These are phyloP conservation scores for Wiebesia pumilae DNA, from an alignment of 1,140 invertebrate species.

Conservation along the genomic window DNA sequence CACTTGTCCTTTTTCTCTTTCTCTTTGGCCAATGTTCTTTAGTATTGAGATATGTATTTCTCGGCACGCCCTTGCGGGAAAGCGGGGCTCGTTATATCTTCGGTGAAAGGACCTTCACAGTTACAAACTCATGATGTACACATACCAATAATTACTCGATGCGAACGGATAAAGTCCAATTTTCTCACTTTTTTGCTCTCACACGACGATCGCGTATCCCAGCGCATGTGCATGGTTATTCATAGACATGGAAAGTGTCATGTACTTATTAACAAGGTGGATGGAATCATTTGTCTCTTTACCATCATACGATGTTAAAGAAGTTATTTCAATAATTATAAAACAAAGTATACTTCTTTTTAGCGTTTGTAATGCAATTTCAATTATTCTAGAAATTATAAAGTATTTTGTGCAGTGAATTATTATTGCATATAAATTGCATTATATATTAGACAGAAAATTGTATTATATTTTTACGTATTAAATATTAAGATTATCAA, in stretches of 20 bases:
- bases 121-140: neutral
- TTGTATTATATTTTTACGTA: too few species aligned
- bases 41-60: neutral
- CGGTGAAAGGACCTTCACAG: neutral
- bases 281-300: neutral
- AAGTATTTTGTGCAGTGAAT: too few species aligned
- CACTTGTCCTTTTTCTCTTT: neutral
- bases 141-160: conserved; percentile 4
- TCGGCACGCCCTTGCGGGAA: neutral
- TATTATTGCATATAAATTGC: too few species aligned
- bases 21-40: neutral
- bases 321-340: too few species aligned
- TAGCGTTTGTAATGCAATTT: too few species aligned
- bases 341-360: too few species aligned
- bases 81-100: conserved; percentile 1
- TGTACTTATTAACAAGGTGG: too few species aligned
- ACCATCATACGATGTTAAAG: too few species aligned
- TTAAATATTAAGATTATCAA: too few species aligned
- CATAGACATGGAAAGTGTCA: neutral
- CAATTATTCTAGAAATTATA: too few species aligned
- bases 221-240: neutral
- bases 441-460: too few species aligned
- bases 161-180: neutral
- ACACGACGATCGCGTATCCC: neutral
- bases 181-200: neutral